Percentiles rank a stretch among this genome's conserved stretches.
phyloP scores from a whole-genome alignment of 2,888 invertebrate species.

The Melikaiella ostensackeni region DNA sequence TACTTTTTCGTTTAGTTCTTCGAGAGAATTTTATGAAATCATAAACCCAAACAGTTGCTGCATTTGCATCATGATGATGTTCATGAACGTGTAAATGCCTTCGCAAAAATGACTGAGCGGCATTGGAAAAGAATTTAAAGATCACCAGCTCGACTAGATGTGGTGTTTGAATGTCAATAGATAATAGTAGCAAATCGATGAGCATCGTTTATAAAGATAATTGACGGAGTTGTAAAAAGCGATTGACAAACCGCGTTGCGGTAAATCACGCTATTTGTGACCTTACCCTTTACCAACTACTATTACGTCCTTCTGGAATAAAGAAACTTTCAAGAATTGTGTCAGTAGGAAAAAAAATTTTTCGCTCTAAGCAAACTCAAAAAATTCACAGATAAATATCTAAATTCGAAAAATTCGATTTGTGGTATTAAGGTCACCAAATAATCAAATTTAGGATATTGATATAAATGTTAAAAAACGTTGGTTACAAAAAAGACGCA shows the following conservation, averaged over 20 bases:
- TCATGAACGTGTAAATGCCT: background rate
- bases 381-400: too few species aligned
- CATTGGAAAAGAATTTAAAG: constrained; percentile 22
- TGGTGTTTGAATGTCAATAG: constrained; percentile 29
- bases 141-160: constrained; percentile 19
- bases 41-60: too few species aligned
- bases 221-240: constrained; percentile 4
- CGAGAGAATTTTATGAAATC: too few species aligned
- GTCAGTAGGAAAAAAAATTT: background rate
- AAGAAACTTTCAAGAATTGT: background rate
- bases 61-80: background rate
- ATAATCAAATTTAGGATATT: background rate
- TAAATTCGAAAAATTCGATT: background rate
- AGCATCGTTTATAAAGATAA: constrained; percentile 29
- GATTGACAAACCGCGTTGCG: constrained; percentile 46
- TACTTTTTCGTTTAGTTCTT: too few species aligned
- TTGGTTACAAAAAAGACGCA: constrained; percentile 16
- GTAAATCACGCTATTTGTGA: constrained; percentile 50
- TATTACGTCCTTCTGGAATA: constrained; percentile 11
- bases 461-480: background rate
- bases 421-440: background rate
- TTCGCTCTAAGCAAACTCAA: background rate
- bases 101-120: background rate
- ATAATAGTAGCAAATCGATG: constrained; percentile 25
- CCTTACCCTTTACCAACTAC: constrained; percentile 55